Percentiles rank a stretch among this genome's conserved stretches.
These are phyloP conservation scores for Mobula hypostoma DNA, from an alignment of 2,113 vertebrate genomes.

Conservation along the genomic window DNA sequence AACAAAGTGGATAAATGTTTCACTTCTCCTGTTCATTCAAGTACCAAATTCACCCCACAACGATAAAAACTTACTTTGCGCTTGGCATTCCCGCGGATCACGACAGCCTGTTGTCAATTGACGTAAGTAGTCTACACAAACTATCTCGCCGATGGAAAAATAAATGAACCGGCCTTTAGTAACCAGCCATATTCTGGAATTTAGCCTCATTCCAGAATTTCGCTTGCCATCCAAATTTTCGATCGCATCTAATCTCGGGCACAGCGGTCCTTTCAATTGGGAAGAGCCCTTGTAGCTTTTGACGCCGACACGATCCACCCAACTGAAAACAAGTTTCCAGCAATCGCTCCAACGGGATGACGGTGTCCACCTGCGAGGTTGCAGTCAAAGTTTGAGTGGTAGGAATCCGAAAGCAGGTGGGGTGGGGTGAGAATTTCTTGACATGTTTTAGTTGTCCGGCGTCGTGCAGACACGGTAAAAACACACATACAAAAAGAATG, in stretches of 20 bases:
- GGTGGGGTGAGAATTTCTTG: too few species aligned
- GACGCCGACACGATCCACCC: background rate
- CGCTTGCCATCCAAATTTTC: too few species aligned
- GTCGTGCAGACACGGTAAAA: too few species aligned
- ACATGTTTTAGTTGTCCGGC: background rate
- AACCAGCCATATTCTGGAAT: background rate
- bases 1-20: background rate
- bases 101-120: background rate
- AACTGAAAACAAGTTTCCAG: background rate
- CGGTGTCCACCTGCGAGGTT: too few species aligned
- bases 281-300: background rate
- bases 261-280: background rate
- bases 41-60: background rate
- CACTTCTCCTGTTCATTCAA: background rate
- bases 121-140: background rate
- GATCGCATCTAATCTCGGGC: background rate
- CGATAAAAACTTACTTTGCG: background rate
- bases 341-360: background rate
- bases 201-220: background rate
- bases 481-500: too few species aligned
- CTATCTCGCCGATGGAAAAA: background rate
- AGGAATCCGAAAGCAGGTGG: background rate
- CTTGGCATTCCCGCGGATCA: background rate
- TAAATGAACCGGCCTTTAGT: background rate
- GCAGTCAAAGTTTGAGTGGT: background rate